Conservation (phyloP, 2,888 invertebrate genomes). For the Oxyteleia sp. region DNA sequence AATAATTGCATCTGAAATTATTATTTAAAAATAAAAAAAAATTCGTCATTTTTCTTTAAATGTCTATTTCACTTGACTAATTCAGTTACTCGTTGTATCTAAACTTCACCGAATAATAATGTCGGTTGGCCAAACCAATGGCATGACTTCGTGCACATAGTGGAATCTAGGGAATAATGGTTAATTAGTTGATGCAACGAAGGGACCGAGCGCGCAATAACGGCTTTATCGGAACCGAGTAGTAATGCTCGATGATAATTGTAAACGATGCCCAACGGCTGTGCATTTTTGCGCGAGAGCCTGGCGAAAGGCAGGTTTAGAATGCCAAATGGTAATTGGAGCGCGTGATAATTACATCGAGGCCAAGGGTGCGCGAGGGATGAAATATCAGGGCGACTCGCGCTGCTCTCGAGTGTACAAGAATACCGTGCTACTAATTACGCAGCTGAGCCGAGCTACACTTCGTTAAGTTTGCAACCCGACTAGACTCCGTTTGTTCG, state of each 20-base stretch:
- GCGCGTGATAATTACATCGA: conserved; percentile 70
- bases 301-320: conserved; percentile 48
- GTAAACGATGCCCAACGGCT: conserved; percentile 62
- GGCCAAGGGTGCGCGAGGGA: conserved; percentile 65
- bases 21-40: too few species aligned
- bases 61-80: too few species aligned
- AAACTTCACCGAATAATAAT: not conserved
- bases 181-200: conserved; percentile 41
- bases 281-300: conserved; percentile 42
- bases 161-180: conserved; percentile 38
- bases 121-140: not conserved
- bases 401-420: conserved; percentile 59
- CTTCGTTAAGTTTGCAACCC: conserved; percentile 66
- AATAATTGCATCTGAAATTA: too few species aligned
- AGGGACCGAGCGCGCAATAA: conserved; percentile 21
- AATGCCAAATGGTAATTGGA: conserved; percentile 70
- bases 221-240: conserved; percentile 32
- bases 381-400: conserved; percentile 67
- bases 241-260: conserved; percentile 44
- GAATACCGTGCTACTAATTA: conserved; percentile 69
- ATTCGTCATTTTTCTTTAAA: too few species aligned
- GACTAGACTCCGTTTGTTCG: conserved; percentile 66
- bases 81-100: too few species aligned
- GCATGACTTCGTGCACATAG: not conserved
- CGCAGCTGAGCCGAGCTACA: conserved; percentile 49